A percentile compares a stretch with the other conserved stretches of the same genome.
These are phyloP conservation scores for Drosophila lacertosa DNA, from an alignment of 1,140 invertebrate genomes.

Conservation along the genomic window DNA sequence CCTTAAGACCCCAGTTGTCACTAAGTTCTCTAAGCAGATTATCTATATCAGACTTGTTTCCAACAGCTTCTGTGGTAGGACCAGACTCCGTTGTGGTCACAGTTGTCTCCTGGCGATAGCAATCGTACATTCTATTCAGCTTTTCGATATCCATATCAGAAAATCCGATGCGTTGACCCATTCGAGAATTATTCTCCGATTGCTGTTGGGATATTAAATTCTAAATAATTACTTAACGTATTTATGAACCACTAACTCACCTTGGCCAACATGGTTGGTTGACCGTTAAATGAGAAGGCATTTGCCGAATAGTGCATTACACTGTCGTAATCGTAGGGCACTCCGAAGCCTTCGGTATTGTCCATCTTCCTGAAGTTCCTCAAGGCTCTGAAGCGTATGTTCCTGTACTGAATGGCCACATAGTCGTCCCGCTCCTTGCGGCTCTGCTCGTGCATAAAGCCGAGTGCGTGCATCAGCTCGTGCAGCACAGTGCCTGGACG, in stretches of 20 bases:
- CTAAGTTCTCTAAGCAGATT: too few relatives aligned
- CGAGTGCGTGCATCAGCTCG: constrained; percentile 93
- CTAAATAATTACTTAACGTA: background rate
- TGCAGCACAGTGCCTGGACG: constrained; percentile 90
- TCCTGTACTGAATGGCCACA: constrained; percentile 87
- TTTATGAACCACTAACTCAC: constrained; percentile 84
- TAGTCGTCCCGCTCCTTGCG: constrained; percentile 90
- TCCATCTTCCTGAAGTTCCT: constrained; percentile 88
- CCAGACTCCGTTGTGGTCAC: background rate
- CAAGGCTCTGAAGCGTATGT: constrained; percentile 85
- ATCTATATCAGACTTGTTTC: too few relatives aligned
- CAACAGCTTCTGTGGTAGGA: background rate
- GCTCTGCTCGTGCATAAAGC: constrained; percentile 94
- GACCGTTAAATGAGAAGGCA: constrained; percentile 89
- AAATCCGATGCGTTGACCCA: constrained; percentile 89
- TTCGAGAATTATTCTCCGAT: constrained; percentile 47
- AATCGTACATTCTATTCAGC: constrained; percentile 90
- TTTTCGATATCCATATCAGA: constrained; percentile 89
- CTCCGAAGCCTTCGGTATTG: constrained; percentile 86
- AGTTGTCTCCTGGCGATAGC: constrained; percentile 52
- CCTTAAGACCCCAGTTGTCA: too few relatives aligned
- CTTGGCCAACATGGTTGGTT: constrained; percentile 88
- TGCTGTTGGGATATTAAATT: background rate
- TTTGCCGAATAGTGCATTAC: constrained; percentile 92
- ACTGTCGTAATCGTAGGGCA: constrained; percentile 90